phyloP scores from a whole-genome alignment of 2,888 invertebrate species.

The Notodonta dromedarius region DNA sequence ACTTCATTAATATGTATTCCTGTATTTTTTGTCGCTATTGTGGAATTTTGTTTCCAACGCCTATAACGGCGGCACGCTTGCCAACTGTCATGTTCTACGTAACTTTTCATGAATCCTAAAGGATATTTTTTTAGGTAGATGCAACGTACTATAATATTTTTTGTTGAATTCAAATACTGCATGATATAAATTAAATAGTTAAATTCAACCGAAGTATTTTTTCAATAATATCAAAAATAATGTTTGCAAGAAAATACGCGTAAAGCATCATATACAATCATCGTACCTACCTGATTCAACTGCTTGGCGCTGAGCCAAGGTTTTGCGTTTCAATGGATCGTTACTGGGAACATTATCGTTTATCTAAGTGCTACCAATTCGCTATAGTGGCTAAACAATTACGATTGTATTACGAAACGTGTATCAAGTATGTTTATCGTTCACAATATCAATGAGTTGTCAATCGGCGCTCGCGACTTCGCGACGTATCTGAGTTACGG shows the following conservation, averaged over 20 bases:
- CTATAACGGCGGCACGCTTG: neutral
- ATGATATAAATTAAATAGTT: neutral
- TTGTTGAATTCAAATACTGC: neutral
- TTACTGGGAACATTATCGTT: constrained; percentile 54
- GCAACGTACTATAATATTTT: neutral
- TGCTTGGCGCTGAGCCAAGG: constrained; percentile 66
- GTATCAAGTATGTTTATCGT: constrained; percentile 22
- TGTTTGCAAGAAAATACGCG: constrained; percentile 16
- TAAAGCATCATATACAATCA: constrained; percentile 17
- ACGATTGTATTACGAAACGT: constrained; percentile 31
- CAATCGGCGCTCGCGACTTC: constrained; percentile 20
- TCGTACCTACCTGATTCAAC: constrained; percentile 50
- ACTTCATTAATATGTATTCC: neutral
- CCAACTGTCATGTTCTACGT: constrained; percentile 10
- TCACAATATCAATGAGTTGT: constrained; percentile 22
- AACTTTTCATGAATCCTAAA: constrained; percentile 11
- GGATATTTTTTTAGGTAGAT: constrained; percentile 2
- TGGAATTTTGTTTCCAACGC: neutral
- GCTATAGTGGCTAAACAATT: constrained; percentile 36
- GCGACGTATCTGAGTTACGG: constrained; percentile 25
- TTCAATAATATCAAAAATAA: constrained; percentile 10
- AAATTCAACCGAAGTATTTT: neutral
- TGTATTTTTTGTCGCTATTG: neutral
- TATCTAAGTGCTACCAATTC: constrained; percentile 44
- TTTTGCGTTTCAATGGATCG: constrained; percentile 64